These are phyloP conservation scores for Bothrops alternatus DNA, from an alignment of 2,797 vertebrate species.

Conservation along the genomic window DNA sequence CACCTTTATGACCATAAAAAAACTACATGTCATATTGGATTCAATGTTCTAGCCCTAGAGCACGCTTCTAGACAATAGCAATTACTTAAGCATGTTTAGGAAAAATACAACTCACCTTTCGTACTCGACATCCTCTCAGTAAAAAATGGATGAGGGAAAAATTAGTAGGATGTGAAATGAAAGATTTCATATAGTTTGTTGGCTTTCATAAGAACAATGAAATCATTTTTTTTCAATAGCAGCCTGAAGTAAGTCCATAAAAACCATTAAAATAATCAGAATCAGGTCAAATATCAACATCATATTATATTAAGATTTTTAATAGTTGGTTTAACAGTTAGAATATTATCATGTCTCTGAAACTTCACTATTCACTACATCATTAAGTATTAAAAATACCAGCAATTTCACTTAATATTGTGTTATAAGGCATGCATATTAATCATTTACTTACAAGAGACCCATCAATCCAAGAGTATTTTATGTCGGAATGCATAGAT, in stretches of 20 bases:
- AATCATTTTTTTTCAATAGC: neutral
- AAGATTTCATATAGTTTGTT: neutral
- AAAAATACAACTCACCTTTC: no score
- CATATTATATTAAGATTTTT: neutral
- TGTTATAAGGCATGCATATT: neutral
- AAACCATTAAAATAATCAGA: neutral
- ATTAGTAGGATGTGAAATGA: neutral
- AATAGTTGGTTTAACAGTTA: neutral
- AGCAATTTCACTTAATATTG: neutral
- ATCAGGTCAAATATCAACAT: neutral
- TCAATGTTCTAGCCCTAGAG: neutral
- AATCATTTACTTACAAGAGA: slow-evolving; percentile 78
- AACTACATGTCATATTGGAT: neutral
- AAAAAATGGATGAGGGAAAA: neutral
- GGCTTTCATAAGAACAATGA: neutral
- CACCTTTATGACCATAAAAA: neutral
- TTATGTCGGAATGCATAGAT: slow-evolving; percentile 69
- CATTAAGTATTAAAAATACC: neutral
- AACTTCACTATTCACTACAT: neutral
- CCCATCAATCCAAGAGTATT: slow-evolving; percentile 85
- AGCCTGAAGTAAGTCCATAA: neutral
- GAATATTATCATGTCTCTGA: neutral
- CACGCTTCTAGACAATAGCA: neutral
- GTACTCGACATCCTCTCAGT: no score
- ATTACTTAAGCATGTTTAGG: no score